Conservation (phyloP, 2,797 vertebrate genomes). For the Poecilia velifera region DNA sequence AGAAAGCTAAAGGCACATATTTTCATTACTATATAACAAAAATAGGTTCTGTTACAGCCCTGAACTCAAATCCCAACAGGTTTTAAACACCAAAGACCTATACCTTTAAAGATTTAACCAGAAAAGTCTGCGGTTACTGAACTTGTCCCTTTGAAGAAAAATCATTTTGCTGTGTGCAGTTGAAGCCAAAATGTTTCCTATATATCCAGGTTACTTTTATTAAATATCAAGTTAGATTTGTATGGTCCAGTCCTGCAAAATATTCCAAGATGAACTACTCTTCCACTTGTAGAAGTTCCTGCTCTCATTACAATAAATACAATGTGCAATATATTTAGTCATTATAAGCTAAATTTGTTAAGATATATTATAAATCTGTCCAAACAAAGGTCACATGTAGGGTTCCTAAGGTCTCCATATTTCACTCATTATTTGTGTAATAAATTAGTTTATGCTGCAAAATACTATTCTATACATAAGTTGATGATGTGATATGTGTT, state of each 20-base stretch:
- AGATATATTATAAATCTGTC: not conserved
- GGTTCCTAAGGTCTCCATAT: not conserved
- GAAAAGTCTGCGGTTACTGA: too few relatives aligned
- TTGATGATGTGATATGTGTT: not conserved
- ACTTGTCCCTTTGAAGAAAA: too few relatives aligned
- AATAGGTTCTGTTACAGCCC: too few relatives aligned
- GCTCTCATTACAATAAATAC: not conserved
- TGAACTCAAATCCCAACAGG: too few relatives aligned
- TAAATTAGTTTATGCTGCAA: not conserved
- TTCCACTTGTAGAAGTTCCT: not conserved
- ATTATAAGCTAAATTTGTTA: not conserved
- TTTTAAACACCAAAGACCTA: too few relatives aligned
- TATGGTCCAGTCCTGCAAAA: not conserved
- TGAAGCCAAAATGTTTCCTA: too few relatives aligned
- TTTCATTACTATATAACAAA: too few relatives aligned
- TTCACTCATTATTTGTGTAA: not conserved
- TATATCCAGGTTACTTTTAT: too few relatives aligned
- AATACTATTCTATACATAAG: not conserved
- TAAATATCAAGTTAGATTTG: not conserved
- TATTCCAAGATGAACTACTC: not conserved
- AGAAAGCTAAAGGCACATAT: too few relatives aligned
- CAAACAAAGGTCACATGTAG: not conserved
- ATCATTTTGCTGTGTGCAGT: too few relatives aligned
- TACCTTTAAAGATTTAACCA: too few relatives aligned
- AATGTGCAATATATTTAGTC: not conserved